Evolutionary conservation across 2,797 vertebrate species (phyloP), one percentile per base, ranked within the genome.

Genomic region (Lepidocolaptes lacrymiger): DNA sequence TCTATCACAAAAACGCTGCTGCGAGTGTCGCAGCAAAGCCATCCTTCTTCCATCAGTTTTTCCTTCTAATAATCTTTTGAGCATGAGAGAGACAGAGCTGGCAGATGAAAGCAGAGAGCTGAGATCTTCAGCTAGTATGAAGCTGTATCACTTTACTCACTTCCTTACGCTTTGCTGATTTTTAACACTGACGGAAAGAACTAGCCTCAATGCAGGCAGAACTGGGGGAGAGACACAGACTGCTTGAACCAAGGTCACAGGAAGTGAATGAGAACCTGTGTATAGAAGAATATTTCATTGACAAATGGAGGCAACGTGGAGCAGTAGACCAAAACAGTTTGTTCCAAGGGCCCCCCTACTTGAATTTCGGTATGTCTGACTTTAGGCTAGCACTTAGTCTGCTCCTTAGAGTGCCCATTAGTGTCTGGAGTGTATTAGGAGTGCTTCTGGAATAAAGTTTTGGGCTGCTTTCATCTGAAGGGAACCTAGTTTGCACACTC

Each of bases 41-140:
- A 81, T 68, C 69, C 63, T 95, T 90, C 59, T 91, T 91, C 63
- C 15, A 6, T 15, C 73, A 81, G 62, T 27, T 85, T 88, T 89
- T 88, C 39, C 36, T 91, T 83, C 84, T 77, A 61, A 85, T 80
- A 48, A 48, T 80, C 75, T 71, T 93, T 46, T 8, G n/a, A 85
- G 79, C 23, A 51, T 30, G 21, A 69, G 76, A 82, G 27, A 73
- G 36, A 34, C 46, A 52, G 81, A 66, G 68, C 43, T 72, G 59
- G 73, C 79, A 93, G 76, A 79, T 76, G 59, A 93, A 94, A 96
- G 91, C 32, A 84, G 11, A 89, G 39, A 91, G 55, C 0, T 71
- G 64, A 84, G 85, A 61, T 93, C 72, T 87, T 93, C 79, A 85
- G 78, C 34, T 81, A 71, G 28, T 43, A 28, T 36, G 54, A 92